Conservation (phyloP, 2,888 invertebrate species). For the Abscondita cerata region DNA sequence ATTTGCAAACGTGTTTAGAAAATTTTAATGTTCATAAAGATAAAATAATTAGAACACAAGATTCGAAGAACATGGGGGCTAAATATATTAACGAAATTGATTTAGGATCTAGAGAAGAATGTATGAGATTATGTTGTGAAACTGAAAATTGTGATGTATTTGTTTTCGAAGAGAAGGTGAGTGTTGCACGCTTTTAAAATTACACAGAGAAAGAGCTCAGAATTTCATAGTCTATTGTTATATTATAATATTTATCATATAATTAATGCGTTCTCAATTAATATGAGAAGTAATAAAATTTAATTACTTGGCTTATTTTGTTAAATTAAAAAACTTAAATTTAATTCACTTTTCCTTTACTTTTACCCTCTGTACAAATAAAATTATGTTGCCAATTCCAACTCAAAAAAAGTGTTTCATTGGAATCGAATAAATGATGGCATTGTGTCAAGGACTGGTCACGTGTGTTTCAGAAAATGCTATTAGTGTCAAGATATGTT, state of each 20-base stretch:
- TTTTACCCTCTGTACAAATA: too few species aligned
- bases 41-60: constrained; percentile 90
- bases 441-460: too few species aligned
- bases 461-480: too few species aligned
- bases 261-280: background rate
- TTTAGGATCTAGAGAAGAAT: constrained; percentile 80
- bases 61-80: constrained; percentile 87
- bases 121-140: constrained; percentile 86
- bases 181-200: constrained; percentile 22
- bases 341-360: too few species aligned
- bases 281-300: constrained; percentile 1
- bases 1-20: constrained; percentile 72
- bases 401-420: too few species aligned
- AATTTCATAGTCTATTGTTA: background rate
- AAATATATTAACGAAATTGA: constrained; percentile 87
- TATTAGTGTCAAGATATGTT: too few species aligned
- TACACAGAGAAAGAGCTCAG: background rate
- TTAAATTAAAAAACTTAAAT: too few species aligned
- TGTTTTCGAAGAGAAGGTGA: constrained; percentile 90
- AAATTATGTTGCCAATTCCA: too few species aligned
- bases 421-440: too few species aligned
- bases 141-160: constrained; percentile 89
- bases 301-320: background rate
- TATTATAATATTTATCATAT: constrained; percentile 2
- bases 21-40: constrained; percentile 86